Conservation (phyloP, 2,888 invertebrate species). For the Tethea ocularis region DNA sequence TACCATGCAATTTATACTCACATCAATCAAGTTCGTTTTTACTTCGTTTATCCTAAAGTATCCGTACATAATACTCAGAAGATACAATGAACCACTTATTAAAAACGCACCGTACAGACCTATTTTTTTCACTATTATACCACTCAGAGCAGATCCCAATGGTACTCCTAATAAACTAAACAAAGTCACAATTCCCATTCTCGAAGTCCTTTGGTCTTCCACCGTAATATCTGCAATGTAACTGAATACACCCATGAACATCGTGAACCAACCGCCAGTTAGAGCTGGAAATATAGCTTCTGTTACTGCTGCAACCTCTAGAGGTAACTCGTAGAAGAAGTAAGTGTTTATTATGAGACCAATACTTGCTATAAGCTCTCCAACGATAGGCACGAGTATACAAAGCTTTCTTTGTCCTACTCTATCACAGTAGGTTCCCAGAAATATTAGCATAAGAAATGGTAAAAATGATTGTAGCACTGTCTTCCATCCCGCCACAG, state of each 20-base stretch:
- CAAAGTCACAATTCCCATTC: constrained; percentile 94
- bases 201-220: constrained; percentile 90
- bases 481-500: constrained; percentile 94
- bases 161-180: constrained; percentile 95
- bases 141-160: constrained; percentile 94
- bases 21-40: constrained; percentile 63
- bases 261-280: constrained; percentile 94
- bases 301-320: constrained; percentile 92
- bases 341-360: constrained; percentile 91
- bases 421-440: constrained; percentile 91
- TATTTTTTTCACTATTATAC: constrained; percentile 88
- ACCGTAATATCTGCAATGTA: constrained; percentile 95
- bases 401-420: constrained; percentile 89
- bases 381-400: constrained; percentile 91
- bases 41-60: constrained; percentile 88
- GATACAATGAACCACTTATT: constrained; percentile 89
- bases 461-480: constrained; percentile 92
- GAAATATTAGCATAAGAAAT: constrained; percentile 90
- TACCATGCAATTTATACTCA: constrained; percentile 63
- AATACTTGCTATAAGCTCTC: constrained; percentile 90
- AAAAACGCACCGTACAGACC: constrained; percentile 93
- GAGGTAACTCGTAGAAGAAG: constrained; percentile 90
- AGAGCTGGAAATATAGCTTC: constrained; percentile 92
- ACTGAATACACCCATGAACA: constrained; percentile 95
- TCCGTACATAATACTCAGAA: constrained; percentile 90